Evolutionary conservation across 2,797 vertebrate species (phyloP).

Genomic region (Neosilurus mollespiculum): DNA sequence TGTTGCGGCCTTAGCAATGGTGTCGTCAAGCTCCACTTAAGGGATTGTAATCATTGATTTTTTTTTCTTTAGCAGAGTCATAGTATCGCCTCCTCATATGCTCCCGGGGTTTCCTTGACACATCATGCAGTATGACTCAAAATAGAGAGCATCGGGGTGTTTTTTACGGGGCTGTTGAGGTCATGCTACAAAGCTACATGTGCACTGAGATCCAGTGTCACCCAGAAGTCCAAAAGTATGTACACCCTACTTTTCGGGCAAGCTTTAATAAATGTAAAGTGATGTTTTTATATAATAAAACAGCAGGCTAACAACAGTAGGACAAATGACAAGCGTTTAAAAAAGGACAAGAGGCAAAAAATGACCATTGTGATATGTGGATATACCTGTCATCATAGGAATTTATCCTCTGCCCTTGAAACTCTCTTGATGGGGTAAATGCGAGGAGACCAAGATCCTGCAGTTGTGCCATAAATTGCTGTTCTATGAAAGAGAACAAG

Average conservation of each 20-base stretch:
- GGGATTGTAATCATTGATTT: no score
- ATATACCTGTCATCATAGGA: slow-evolving; percentile 88
- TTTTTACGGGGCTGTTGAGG: no score
- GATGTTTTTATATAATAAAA: not conserved
- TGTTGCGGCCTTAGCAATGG: no score
- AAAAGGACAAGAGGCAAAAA: not conserved
- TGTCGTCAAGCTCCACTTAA: no score
- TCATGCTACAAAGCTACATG: no score
- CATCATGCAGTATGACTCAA: no score
- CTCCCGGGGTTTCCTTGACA: no score
- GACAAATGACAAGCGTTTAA: not conserved
- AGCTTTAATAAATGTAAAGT: not conserved
- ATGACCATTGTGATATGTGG: no score
- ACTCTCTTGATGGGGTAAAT: slow-evolving; percentile 84
- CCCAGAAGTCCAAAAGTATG: not conserved
- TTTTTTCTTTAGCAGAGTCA: no score
- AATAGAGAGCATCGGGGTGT: no score
- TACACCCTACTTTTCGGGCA: not conserved
- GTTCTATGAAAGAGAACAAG: slow-evolving; percentile 70
- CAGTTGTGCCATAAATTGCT: slow-evolving; percentile 79
- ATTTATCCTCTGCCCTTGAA: slow-evolving; percentile 82
- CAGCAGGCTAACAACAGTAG: no score
- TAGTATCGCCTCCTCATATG: no score
- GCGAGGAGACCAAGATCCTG: slow-evolving; percentile 80
- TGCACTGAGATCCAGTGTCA: not conserved